Evolutionary conservation across 2,888 invertebrate genomes (phyloP).

Genomic region (Pecten maximus): DNA sequence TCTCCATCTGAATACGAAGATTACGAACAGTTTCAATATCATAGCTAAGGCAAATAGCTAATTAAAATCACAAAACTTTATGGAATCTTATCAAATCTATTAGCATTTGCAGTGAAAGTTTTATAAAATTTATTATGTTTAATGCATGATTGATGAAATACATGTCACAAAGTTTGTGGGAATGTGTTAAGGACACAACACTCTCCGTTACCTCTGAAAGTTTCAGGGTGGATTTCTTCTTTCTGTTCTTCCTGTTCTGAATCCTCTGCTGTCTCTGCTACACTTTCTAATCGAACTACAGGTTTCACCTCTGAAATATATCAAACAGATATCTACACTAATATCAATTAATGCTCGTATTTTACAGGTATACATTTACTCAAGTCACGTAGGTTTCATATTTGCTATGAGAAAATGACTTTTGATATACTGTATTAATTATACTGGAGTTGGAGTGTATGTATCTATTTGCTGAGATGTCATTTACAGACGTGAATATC

Average conservation of each 20-base stretch:
- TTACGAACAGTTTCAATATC: neutral
- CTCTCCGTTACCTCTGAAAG: neutral
- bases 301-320: conserved; percentile 20
- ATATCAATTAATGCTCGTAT: no score
- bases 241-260: neutral
- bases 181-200: neutral
- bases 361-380: no score
- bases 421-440: no score
- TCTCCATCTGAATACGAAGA: conserved; percentile 64
- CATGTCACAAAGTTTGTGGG: neutral
- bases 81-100: no score
- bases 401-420: no score
- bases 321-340: no score
- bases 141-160: neutral
- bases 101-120: no score
- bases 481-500: no score
- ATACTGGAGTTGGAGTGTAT: no score
- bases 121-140: neutral
- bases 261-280: neutral
- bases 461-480: no score
- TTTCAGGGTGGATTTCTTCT: neutral
- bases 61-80: neutral
- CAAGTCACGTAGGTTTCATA: no score
- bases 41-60: neutral
- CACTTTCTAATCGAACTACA: neutral